A percentile compares a stretch with the other conserved stretches of the same genome.
These are phyloP conservation scores for Halesus radiatus DNA, from an alignment of 1,140 invertebrate genomes.

Conservation along the genomic window DNA sequence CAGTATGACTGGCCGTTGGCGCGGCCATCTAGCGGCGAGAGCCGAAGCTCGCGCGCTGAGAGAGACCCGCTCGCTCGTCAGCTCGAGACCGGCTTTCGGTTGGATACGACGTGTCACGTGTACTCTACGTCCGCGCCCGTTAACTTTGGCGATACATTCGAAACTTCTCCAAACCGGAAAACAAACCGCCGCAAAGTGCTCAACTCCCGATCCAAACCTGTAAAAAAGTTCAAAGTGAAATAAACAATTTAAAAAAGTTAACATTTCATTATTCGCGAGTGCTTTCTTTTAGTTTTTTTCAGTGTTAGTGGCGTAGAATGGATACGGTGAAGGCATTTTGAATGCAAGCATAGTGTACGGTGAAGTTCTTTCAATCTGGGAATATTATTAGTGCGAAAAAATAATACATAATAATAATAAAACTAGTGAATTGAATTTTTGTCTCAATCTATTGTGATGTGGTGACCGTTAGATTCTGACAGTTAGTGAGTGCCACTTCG, in stretches of 20 bases:
- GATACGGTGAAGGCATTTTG: constrained; percentile 38
- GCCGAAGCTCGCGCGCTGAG: constrained; percentile 31
- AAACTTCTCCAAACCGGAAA: constrained; percentile 9
- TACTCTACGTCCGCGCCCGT: constrained; percentile 36
- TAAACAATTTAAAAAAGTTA: constrained; percentile 25
- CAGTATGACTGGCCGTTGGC: neutral
- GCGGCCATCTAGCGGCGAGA: constrained; percentile 42
- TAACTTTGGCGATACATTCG: constrained; percentile 19
- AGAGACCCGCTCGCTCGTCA: neutral
- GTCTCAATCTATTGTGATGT: constrained; percentile 29
- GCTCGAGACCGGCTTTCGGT: constrained; percentile 43
- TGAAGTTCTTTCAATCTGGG: constrained; percentile 24
- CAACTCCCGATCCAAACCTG: neutral
- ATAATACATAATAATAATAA: neutral
- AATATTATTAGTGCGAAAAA: constrained; percentile 15
- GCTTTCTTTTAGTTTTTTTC: constrained; percentile 21
- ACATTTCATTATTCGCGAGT: constrained; percentile 12
- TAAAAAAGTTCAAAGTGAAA: constrained; percentile 21
- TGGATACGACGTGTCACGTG: constrained; percentile 43
- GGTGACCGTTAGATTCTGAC: constrained; percentile 36
- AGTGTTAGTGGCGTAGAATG: constrained; percentile 32
- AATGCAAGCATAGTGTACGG: constrained; percentile 20
- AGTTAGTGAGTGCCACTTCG: constrained; percentile 10
- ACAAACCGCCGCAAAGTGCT: neutral
- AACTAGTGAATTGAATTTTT: neutral